Conservation (phyloP, 2,113 vertebrate species). For the Pelecanoides urinatrix region DNA sequence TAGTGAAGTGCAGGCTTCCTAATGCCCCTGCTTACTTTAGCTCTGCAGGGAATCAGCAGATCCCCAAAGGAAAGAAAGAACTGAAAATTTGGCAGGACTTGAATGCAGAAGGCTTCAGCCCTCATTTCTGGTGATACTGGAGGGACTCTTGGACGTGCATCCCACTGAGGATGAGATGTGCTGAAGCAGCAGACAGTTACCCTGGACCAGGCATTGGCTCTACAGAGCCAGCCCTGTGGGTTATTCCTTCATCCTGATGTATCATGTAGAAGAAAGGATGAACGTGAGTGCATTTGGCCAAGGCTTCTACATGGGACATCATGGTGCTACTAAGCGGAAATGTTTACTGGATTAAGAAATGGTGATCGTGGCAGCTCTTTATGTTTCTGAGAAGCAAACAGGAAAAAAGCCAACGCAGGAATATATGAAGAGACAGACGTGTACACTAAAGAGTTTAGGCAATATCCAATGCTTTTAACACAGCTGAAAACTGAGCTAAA, state of each 20-base stretch:
- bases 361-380: neutral
- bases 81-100: neutral
- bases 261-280: neutral
- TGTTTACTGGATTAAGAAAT: neutral
- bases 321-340: neutral
- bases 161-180: neutral
- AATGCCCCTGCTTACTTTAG: neutral
- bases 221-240: neutral
- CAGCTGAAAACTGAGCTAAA: neutral
- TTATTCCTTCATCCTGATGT: neutral
- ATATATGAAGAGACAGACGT: neutral
- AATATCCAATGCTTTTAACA: neutral
- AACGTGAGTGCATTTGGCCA: neutral
- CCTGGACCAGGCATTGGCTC: neutral
- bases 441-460: neutral
- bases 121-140: neutral
- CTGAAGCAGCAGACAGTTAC: neutral
- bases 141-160: neutral
- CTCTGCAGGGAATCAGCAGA: neutral
- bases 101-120: neutral
- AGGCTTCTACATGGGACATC: neutral
- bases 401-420: neutral
- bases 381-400: neutral
- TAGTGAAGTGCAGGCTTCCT: neutral
- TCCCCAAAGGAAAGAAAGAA: neutral